phyloP scores from a whole-genome alignment of 2,797 vertebrate species.

The Merluccius polli region DNA sequence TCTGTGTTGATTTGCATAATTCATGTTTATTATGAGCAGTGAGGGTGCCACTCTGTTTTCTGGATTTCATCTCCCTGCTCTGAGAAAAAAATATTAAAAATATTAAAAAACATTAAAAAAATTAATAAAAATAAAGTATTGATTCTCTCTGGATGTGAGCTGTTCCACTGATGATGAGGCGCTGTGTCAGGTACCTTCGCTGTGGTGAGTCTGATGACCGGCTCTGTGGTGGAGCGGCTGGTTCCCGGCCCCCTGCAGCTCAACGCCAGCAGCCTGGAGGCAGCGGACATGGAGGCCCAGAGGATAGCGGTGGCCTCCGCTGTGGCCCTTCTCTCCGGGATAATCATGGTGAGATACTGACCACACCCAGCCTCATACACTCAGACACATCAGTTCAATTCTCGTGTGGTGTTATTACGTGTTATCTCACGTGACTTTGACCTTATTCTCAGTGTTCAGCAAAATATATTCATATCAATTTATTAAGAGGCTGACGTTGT shows the following conservation, averaged over 20 bases:
- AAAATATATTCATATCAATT: too few species aligned
- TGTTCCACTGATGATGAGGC: background rate
- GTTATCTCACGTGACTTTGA: too few species aligned
- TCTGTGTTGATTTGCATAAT: background rate
- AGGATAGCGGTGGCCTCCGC: slow-evolving; percentile 84
- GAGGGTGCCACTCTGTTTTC: too few species aligned
- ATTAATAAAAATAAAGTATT: background rate
- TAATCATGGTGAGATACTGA: slow-evolving; percentile 76
- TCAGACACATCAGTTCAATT: background rate
- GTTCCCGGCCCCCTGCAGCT: slow-evolving; percentile 75
- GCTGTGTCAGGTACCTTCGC: slow-evolving; percentile 85
- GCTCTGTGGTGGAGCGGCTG: slow-evolving; percentile 84
- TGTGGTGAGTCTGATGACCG: slow-evolving; percentile 89
- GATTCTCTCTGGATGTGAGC: background rate
- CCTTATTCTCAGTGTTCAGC: too few species aligned
- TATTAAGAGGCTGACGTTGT: too few species aligned
- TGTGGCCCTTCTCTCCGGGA: slow-evolving; percentile 83
- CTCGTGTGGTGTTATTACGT: background rate
- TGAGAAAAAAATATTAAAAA: background rate
- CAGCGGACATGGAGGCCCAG: slow-evolving; percentile 75
- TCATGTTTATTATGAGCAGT: background rate
- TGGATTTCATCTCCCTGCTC: too few species aligned
- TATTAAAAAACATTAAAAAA: background rate
- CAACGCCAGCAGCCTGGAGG: slow-evolving; percentile 75
- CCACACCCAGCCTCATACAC: background rate